These are phyloP conservation scores for Struthio camelus DNA, from an alignment of 2,113 vertebrate genomes.

Conservation along the genomic window DNA sequence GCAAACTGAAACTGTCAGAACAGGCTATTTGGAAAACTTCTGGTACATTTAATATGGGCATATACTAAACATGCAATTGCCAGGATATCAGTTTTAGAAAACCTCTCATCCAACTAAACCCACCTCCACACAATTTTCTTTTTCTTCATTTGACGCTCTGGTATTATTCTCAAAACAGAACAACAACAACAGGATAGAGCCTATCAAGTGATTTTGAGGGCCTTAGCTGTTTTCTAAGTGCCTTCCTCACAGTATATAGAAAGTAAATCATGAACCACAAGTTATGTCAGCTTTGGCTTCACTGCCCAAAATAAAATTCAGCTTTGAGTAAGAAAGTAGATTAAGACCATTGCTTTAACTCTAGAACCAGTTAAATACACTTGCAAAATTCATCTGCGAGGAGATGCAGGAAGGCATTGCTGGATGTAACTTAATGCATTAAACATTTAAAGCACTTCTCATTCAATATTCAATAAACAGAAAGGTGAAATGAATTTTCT, in stretches of 20 bases:
- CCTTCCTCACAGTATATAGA: background rate
- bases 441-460: constrained; percentile 26
- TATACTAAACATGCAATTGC: background rate
- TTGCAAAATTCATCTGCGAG: constrained; percentile 1
- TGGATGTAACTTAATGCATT: background rate
- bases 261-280: background rate
- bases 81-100: background rate
- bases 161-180: background rate
- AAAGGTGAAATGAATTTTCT: background rate
- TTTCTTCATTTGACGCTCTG: background rate
- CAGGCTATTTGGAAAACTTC: background rate
- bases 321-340: background rate
- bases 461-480: background rate
- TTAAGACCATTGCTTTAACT: background rate
- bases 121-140: background rate
- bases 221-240: background rate
- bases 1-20: background rate
- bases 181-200: background rate
- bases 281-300: background rate
- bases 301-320: background rate
- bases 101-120: background rate
- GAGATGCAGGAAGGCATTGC: background rate
- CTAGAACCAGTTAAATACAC: background rate
- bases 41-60: background rate
- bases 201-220: background rate